Evolutionary conservation across 1,140 invertebrate genomes (phyloP).

Genomic region (Adelges cooleyi): DNA sequence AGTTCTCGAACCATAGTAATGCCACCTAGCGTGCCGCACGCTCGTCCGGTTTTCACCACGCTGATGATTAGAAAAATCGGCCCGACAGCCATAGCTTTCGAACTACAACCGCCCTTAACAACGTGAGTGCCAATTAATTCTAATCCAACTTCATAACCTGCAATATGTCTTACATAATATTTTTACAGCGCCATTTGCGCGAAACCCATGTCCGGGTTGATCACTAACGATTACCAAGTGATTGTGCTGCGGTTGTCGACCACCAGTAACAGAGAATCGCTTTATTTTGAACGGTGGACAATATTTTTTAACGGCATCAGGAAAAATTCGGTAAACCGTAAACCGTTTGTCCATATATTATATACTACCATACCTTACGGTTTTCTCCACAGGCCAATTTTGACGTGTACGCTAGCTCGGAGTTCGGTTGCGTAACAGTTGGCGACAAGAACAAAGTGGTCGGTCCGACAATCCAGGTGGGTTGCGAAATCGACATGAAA

Average conservation of each 20-base stretch:
- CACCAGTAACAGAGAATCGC: background rate
- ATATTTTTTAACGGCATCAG: background rate
- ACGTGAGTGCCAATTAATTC: too few relatives aligned
- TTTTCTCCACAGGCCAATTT: background rate
- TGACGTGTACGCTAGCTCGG: background rate
- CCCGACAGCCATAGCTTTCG: background rate
- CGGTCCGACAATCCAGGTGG: background rate
- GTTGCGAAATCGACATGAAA: background rate
- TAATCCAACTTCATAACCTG: too few relatives aligned
- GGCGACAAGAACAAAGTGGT: background rate
- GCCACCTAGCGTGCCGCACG: background rate
- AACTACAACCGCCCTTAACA: background rate
- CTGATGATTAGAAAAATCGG: background rate
- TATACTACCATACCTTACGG: too few relatives aligned
- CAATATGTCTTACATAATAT: too few relatives aligned
- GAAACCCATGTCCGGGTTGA: slow-evolving; percentile 1
- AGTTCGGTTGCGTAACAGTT: background rate
- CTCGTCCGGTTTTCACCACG: background rate
- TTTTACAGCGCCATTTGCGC: background rate
- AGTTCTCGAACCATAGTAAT: background rate
- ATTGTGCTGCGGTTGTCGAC: background rate
- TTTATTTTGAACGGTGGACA: background rate
- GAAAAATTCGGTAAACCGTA: background rate
- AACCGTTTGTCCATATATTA: too few relatives aligned
- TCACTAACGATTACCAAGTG: background rate